phyloP scores from a whole-genome alignment of 2,888 invertebrate genomes.

The Listrodromus nycthemerus region DNA sequence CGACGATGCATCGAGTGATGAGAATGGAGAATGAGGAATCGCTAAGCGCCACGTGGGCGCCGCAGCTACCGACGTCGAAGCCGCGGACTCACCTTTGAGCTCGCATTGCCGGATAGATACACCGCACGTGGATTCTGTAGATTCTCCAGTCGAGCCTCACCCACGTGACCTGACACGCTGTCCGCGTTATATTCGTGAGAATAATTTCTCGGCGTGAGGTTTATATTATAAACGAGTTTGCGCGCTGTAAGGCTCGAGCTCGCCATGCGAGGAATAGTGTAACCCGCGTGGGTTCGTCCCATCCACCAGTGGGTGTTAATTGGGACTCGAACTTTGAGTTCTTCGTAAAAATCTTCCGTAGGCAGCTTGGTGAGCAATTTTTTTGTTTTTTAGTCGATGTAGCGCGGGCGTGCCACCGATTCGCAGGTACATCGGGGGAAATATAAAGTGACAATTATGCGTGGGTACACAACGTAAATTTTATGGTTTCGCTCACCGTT shows the following conservation, averaged over 20 bases:
- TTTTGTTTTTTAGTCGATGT: background rate
- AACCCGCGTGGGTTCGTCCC: slow-evolving; percentile 60
- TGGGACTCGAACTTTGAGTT: slow-evolving; percentile 69
- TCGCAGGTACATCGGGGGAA: background rate
- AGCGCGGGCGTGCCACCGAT: slow-evolving; percentile 54
- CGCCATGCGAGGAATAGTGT: slow-evolving; percentile 25
- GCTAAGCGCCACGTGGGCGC: background rate
- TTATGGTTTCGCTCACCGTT: slow-evolving; percentile 10
- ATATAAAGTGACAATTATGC: slow-evolving; percentile 35
- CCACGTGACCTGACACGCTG: slow-evolving; percentile 17
- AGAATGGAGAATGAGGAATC: slow-evolving; percentile 2
- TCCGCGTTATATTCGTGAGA: slow-evolving; percentile 56
- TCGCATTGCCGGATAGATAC: background rate
- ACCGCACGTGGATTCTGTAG: background rate
- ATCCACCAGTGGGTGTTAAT: slow-evolving; percentile 67
- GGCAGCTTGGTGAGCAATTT: slow-evolving; percentile 18
- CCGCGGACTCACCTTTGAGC: background rate
- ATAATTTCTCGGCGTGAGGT: slow-evolving; percentile 46
- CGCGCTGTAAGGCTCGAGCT: slow-evolving; percentile 21
- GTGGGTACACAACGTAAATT: slow-evolving; percentile 50
- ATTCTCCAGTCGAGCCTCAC: slow-evolving; percentile 1
- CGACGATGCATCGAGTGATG: background rate
- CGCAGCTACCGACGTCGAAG: slow-evolving; percentile 1
- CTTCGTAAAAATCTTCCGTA: slow-evolving; percentile 59
- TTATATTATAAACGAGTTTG: slow-evolving; percentile 49